These are phyloP conservation scores for Drosophila melanosoma DNA, from an alignment of 2,888 invertebrate genomes.

Conservation along the genomic window DNA sequence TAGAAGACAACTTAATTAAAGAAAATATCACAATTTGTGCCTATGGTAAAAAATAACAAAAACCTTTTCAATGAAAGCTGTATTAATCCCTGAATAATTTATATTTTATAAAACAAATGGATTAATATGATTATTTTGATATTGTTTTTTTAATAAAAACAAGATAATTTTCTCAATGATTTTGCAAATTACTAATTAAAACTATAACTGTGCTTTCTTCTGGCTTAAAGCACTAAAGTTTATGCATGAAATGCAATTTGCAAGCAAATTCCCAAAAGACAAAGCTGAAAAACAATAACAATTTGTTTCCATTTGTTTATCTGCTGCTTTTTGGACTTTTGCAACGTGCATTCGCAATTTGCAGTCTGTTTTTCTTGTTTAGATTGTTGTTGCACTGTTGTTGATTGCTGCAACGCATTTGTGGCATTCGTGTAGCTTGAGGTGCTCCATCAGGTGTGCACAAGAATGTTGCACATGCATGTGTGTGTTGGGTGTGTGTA, in stretches of 20 bases:
- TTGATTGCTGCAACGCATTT: slow-evolving; percentile 17
- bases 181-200: background rate
- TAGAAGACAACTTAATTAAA: background rate
- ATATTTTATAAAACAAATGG: no score
- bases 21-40: background rate
- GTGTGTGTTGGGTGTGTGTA: background rate
- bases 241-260: slow-evolving; percentile 8
- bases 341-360: slow-evolving; percentile 11
- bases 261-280: slow-evolving; percentile 19
- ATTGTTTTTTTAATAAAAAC: background rate
- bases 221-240: background rate
- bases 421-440: slow-evolving; percentile 28
- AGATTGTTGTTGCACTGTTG: background rate
- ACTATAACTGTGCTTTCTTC: background rate
- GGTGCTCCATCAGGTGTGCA: slow-evolving; percentile 15
- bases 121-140: background rate
- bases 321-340: slow-evolving; percentile 2
- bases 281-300: background rate
- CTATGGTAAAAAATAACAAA: no score
- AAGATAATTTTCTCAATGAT: background rate
- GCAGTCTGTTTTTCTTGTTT: slow-evolving; percentile 9
- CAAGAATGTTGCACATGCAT: background rate
- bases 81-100: no score
- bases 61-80: no score
- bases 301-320: slow-evolving; percentile 1